Evolutionary conservation across 1,140 invertebrate species (phyloP), one percentile per base, ranked within the genome.

Genomic region (Tetramorium simillimum): DNA sequence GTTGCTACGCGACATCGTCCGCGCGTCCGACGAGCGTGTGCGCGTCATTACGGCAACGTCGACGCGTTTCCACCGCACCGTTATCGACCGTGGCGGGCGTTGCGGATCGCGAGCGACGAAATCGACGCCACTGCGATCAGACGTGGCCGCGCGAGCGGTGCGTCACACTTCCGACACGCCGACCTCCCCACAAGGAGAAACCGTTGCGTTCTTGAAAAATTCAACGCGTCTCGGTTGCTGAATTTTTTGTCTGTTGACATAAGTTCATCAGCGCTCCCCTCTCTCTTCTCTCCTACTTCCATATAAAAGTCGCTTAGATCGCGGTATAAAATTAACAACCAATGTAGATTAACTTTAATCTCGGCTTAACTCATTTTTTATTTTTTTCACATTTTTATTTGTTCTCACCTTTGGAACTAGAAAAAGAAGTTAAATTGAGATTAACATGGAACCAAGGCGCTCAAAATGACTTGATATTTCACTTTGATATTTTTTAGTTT

Each of bases 31-130:
- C 24, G 60, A 58, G 60, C 77, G 76, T 81, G 86, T 65, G 63
- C 58, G 78, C 86, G 86, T 62, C 86, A 67, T 40, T 69, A 86
- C 49, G 81, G 60, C 84, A 78, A 85, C 87, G 89, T 90, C 86
- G 86, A 82, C 87, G 90, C 87, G 87, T 90, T 91, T 90, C 70
- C 14, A 88, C 89, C 89, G 89, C 86, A 73, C 69, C 65, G 86
- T 91, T 91, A 91, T 91, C 90, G 90, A 88, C 90, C 90, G 86
- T 76, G 67, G 46, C 63, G 49, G 51, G 46, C 40, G 86, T 88
- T 89, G 85, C 75, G 87, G 67, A 89, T 88, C 77, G 76, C 81
- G 46, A 76, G n/a, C 40, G 62, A 60, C 76, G 80, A 85, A 89
- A 87, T 87, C 81, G 86, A 91, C 88, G 80, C 85, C 73, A 67